A percentile compares a stretch with the other conserved stretches of the same genome.
These are phyloP conservation scores for Cosmorhoe ocellata DNA, from an alignment of 2,888 invertebrate genomes.

Conservation along the genomic window DNA sequence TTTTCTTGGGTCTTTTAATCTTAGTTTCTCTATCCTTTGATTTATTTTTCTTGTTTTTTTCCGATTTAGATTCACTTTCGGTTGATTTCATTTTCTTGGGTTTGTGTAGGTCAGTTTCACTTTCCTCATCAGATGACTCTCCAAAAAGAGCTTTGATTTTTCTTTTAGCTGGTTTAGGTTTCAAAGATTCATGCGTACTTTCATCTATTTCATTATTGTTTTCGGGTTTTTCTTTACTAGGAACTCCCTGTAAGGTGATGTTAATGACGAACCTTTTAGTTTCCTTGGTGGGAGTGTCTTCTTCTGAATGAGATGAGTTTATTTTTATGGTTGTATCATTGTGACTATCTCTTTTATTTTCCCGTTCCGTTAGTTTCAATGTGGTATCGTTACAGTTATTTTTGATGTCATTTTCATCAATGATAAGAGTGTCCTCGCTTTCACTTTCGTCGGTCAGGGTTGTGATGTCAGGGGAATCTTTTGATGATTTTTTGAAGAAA, in stretches of 20 bases:
- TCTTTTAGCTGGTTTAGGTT: constrained; percentile 59
- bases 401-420: constrained; percentile 59
- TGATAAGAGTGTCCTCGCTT: constrained; percentile 54
- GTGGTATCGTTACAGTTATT: constrained; percentile 43
- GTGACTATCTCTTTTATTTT: constrained; percentile 36
- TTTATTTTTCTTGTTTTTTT: constrained; percentile 49
- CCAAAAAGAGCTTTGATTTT: constrained; percentile 79
- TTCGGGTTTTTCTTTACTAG: constrained; percentile 38
- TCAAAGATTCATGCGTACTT: constrained; percentile 36
- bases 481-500: constrained; percentile 65
- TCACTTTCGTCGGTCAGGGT: constrained; percentile 55
- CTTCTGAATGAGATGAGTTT: constrained; percentile 27
- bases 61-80: constrained; percentile 48
- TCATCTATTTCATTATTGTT: constrained; percentile 7
- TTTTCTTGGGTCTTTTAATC: constrained; percentile 44
- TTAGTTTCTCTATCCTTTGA: constrained; percentile 55
- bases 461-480: constrained; percentile 44
- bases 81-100: constrained; percentile 50
- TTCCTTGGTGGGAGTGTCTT: constrained; percentile 22
- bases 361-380: constrained; percentile 43
- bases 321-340: constrained; percentile 57
- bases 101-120: constrained; percentile 52
- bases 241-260: constrained; percentile 70
- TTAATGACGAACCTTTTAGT: constrained; percentile 62
- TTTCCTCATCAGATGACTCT: constrained; percentile 66